Evolutionary conservation across 2,797 vertebrate species (phyloP), one percentile per base, ranked within the genome.

Genomic region (Mycteria americana): DNA sequence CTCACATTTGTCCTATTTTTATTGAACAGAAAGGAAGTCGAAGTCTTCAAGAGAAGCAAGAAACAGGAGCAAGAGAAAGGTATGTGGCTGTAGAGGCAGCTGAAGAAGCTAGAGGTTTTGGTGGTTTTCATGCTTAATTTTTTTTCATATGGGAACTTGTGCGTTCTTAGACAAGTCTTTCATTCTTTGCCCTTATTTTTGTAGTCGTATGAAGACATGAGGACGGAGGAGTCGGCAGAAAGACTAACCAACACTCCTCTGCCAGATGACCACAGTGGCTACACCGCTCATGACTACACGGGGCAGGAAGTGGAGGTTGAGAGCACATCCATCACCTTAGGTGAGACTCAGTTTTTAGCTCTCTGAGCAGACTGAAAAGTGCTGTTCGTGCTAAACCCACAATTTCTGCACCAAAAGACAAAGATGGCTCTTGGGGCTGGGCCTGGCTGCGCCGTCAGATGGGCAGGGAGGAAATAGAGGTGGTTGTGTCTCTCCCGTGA

Each of bases 261-360:
- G 50, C 97, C 98, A 3, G 96, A 96, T 48, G 97, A 98, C 96
- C 98, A 98, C 94, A 97, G 88, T 5, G 24, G 92, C 88, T 98
- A 98, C 69, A 98, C 97, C 3, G 72, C 93, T 54, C 85, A 95
- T 1, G 18, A 56, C 15, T 98, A 98, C 13, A 17, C 96, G 25
- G 97, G 98, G 54, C 98, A 99, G 97, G 99, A 99, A 95, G 96
- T 97, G 97, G 98, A 98, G 35, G 94, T 98, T 8, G 98, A 99
- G 92, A 99, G 97, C 97, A 95, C 98, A 11, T 94, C 87, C 91
- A 85, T 97, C 94, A 95, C 88, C 63, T 53, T 98, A 35, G 97
- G 97, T 98, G 90, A 97, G 97, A 54, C 3, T 6, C 51, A 3
- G 25, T 30, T n/a, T 51, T 67, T 19, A 50, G 56, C 79, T 35